Evolutionary conservation across 2,888 invertebrate species (phyloP).

Genomic region (Dermolepida albohirtum): DNA sequence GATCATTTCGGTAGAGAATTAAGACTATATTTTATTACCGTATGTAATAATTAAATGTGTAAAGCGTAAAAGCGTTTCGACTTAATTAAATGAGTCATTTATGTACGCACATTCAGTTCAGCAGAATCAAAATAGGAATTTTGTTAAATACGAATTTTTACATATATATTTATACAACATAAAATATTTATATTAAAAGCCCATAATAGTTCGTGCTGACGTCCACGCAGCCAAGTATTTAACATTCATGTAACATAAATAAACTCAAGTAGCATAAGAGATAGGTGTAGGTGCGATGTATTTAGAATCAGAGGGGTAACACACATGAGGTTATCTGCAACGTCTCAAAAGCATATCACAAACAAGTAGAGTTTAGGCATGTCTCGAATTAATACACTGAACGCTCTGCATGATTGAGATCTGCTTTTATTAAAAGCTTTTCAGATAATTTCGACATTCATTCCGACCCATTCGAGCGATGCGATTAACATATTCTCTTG

Average conservation of each 20-base stretch:
- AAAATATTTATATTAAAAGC: slow-evolving; percentile 32
- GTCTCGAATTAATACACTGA: not conserved
- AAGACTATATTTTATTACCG: too few species aligned
- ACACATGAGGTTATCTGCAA: slow-evolving; percentile 12
- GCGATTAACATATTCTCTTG: too few species aligned
- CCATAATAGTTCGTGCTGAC: slow-evolving; percentile 38
- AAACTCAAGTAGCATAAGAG: slow-evolving; percentile 36
- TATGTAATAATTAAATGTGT: too few species aligned
- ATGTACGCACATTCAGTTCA: too few species aligned
- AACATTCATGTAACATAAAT: slow-evolving; percentile 39
- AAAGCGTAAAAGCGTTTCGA: too few species aligned
- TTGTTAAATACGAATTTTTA: slow-evolving; percentile 1
- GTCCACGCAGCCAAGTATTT: slow-evolving; percentile 23
- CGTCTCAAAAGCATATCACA: slow-evolving; percentile 16
- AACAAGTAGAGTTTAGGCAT: not conserved
- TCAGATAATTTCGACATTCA: too few species aligned
- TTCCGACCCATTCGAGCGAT: too few species aligned
- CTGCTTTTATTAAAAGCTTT: too few species aligned
- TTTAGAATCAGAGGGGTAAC: slow-evolving; percentile 8
- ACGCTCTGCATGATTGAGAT: not conserved
- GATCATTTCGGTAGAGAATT: too few species aligned
- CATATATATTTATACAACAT: not conserved
- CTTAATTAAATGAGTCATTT: too few species aligned
- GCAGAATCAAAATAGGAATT: not conserved
- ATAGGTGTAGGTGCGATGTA: slow-evolving; percentile 28